These are phyloP conservation scores for Sebastes nivosus DNA, from an alignment of 2,797 vertebrate species.

Conservation along the genomic window DNA sequence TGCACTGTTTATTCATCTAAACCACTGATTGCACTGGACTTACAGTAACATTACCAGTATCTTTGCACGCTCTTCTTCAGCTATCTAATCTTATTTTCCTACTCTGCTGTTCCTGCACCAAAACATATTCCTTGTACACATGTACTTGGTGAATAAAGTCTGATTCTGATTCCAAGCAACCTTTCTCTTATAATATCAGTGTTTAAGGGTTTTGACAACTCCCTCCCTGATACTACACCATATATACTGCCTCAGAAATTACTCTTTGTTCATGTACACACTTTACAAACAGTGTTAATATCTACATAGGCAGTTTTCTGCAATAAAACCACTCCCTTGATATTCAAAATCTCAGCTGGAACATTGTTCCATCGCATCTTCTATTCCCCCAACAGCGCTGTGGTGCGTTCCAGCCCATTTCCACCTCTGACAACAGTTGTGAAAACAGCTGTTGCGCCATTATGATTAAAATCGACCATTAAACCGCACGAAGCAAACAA, in stretches of 20 bases:
- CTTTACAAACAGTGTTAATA: neutral
- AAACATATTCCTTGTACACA: neutral
- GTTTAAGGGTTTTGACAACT: neutral
- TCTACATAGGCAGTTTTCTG: neutral
- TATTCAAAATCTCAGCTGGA: conserved; percentile 3
- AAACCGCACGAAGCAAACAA: conserved; percentile 19
- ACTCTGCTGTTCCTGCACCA: neutral
- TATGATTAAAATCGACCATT: conserved; percentile 28
- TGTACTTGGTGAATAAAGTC: neutral
- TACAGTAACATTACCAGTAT: neutral
- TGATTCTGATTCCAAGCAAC: neutral
- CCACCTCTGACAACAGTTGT: conserved; percentile 33
- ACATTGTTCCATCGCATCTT: conserved; percentile 1
- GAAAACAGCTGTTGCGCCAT: conserved; percentile 33
- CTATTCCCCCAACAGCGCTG: neutral
- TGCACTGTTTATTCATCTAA: neutral
- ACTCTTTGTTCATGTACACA: neutral
- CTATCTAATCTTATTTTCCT: neutral
- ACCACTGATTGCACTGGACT: neutral
- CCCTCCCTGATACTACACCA: neutral
- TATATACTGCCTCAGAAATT: neutral
- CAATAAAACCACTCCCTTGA: neutral
- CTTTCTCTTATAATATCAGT: neutral
- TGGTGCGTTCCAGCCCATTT: conserved; percentile 36
- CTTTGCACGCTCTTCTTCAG: neutral